Percentiles rank a stretch among this genome's conserved stretches.
These are phyloP conservation scores for Pangasianodon gigas DNA, from an alignment of 2,113 vertebrate genomes.

Conservation along the genomic window DNA sequence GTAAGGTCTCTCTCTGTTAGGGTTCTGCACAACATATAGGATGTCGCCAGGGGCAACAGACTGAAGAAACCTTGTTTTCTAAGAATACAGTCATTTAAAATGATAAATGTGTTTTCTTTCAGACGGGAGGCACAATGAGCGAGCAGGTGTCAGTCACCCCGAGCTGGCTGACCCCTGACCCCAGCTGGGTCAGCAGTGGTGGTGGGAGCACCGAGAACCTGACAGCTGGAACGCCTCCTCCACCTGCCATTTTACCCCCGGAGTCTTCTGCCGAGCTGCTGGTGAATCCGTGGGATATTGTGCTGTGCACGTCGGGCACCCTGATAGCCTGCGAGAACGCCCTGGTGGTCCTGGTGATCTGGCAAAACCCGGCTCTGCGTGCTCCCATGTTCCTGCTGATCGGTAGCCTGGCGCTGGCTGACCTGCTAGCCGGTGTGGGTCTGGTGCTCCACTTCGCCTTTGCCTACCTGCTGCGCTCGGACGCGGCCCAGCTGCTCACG, in stretches of 20 bases:
- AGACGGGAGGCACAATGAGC: slow-evolving; percentile 90
- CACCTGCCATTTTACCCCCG: slow-evolving; percentile 73
- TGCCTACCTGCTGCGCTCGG: slow-evolving; percentile 92
- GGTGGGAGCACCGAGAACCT: slow-evolving; percentile 79
- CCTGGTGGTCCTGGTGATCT: slow-evolving; percentile 95
- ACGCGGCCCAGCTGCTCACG: slow-evolving; percentile 91
- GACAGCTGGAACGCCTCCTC: slow-evolving; percentile 75
- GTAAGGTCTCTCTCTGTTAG: too few species aligned
- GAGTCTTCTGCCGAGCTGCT: slow-evolving; percentile 73
- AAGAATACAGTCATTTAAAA: too few species aligned
- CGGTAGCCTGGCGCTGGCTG: slow-evolving; percentile 94
- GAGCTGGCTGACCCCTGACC: slow-evolving; percentile 85
- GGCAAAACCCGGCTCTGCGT: slow-evolving; percentile 92
- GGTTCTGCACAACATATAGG: neutral
- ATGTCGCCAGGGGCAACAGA: neutral
- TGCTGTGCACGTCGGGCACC: slow-evolving; percentile 93
- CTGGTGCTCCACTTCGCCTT: slow-evolving; percentile 93
- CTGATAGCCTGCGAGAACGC: slow-evolving; percentile 98
- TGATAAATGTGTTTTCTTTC: slow-evolving; percentile 50
- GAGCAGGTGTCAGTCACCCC: slow-evolving; percentile 85
- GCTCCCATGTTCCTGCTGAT: slow-evolving; percentile 98
- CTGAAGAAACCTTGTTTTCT: neutral
- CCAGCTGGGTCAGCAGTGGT: slow-evolving; percentile 76
- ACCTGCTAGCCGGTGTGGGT: slow-evolving; percentile 93
- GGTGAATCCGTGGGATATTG: slow-evolving; percentile 98